Evolutionary conservation across 2,888 invertebrate species (phyloP), one percentile per base, ranked within the genome.

Genomic region (Drosophila parthenogenetica): DNA sequence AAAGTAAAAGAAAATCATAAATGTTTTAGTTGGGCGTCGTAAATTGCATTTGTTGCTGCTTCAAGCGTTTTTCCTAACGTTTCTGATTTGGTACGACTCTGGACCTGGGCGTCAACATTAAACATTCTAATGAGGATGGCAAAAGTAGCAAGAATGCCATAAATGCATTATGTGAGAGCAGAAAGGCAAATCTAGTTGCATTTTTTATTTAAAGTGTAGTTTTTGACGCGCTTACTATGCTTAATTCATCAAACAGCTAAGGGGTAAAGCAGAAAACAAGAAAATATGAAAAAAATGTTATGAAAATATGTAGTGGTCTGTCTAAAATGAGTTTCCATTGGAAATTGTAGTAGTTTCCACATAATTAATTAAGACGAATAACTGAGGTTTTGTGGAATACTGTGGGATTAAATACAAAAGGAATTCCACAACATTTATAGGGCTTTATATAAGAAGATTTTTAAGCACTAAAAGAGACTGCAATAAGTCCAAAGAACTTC

Each of bases 31-130:
- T 59, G 45, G 8, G 1, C 43, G 43, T 43, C 40, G 42, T 53
- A 60, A 62, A 75, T 63, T 62, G 60, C 48, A 60, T 45, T 58
- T 25, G 51, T 60, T 61, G 57, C 37, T 37, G 46, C 16, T 46
- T 46, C 29, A 35, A 37, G 40, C 43, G 43, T 35, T 42, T 60
- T 50, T 29, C 16, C 25, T 13, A 13, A 54, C 32, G 40, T 32
- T 53, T 25, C 51, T 25, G 19, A 13, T 29, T 35, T 13, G 22
- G 5, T 22, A 5, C 22, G 2, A n/a, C 48, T 17, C 16, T 8
- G n/a, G 11, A 5, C 29, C 29, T 10, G 11, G 11, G 46, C 14
- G 29, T 17, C 16, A 43, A 25, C 16, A 49, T 39, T 29, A 39
- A 37, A 29, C 48, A 58, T 39, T 32, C 16, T 4, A n/a, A 3